Evolutionary conservation across 2,888 invertebrate species (phyloP), one percentile per base, ranked within the genome.

Genomic region (Rutpela maculata): DNA sequence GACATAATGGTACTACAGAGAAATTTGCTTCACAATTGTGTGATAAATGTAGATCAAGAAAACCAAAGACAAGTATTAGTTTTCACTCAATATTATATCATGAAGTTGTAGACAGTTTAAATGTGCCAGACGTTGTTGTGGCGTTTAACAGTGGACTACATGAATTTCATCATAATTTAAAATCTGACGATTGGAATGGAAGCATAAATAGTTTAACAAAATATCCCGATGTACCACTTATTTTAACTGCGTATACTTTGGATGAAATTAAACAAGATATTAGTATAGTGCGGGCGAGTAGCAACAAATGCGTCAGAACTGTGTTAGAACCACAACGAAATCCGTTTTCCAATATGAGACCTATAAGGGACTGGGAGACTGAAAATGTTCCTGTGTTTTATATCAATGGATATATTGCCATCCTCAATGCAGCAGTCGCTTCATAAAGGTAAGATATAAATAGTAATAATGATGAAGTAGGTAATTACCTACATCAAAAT

Each of bases 121-220:
- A 82, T 69, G 80, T 78, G 65, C 88, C 88, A n/a, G 85, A 88
- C 80, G 63, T 88, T 50, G 85, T 88, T 18, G 83, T 87, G 11
- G 86, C 85, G 0, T 87, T 88, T 76, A 89, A 89, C 78, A 87
- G 88, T 80, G 88, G 89, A 26, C 80, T 89, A 68, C 87, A 88
- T 81, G 87, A 87, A 77, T 85, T 80, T 75, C 76, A 82, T 22
- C 62, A 75, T 7, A 76, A 73, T 10, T 60, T 62, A 19, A 80
- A 43, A 50, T 70, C 72, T 38, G 86, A 88, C 78, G 80, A 82
- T 6, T 89, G 89, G 89, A 69, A 77, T 55, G 74, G 79, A 12
- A 85, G 87, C 59, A 74, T 89, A 38, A 76, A 81, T 10, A 78
- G 72, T 70, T 80, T 89, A 22, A 35, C 86, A 19, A 69, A 84